Conservation (phyloP, 1,140 invertebrate genomes). For the Drosophila sp. region DNA sequence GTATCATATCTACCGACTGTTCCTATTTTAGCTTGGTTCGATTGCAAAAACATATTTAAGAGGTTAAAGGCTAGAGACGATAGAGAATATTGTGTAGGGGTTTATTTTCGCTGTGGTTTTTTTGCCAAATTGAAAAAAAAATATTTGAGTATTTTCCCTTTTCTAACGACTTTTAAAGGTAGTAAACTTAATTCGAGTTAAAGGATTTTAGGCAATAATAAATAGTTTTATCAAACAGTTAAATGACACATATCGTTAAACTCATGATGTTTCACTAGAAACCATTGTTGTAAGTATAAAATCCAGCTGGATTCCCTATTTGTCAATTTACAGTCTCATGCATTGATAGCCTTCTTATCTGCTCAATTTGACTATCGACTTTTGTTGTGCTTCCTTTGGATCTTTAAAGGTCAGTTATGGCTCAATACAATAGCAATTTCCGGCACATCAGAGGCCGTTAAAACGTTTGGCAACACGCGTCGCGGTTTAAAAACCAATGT, state of each 20-base stretch:
- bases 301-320: not conserved
- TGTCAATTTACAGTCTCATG: not conserved
- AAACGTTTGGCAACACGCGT: constrained; percentile 67
- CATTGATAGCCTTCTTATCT: constrained; percentile 25
- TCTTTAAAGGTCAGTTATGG: constrained; percentile 69
- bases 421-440: constrained; percentile 63
- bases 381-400: constrained; percentile 9
- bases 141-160: too few species aligned
- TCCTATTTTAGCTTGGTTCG: too few species aligned
- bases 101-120: too few species aligned
- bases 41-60: too few species aligned
- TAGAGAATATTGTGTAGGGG: too few species aligned
- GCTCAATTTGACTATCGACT: constrained; percentile 47
- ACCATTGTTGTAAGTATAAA: not conserved
- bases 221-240: not conserved
- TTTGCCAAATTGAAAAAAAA: too few species aligned
- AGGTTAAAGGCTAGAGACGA: too few species aligned
- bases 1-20: too few species aligned
- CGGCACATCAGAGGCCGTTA: constrained; percentile 57
- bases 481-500: constrained; percentile 80
- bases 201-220: too few species aligned
- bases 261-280: not conserved
- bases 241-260: not conserved
- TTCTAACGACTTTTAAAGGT: too few species aligned
- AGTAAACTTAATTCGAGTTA: too few species aligned